A percentile compares a stretch with the other conserved stretches of the same genome.
phyloP scores from a whole-genome alignment of 2,113 vertebrate genomes.

The Serranochromis macrocephalus region DNA sequence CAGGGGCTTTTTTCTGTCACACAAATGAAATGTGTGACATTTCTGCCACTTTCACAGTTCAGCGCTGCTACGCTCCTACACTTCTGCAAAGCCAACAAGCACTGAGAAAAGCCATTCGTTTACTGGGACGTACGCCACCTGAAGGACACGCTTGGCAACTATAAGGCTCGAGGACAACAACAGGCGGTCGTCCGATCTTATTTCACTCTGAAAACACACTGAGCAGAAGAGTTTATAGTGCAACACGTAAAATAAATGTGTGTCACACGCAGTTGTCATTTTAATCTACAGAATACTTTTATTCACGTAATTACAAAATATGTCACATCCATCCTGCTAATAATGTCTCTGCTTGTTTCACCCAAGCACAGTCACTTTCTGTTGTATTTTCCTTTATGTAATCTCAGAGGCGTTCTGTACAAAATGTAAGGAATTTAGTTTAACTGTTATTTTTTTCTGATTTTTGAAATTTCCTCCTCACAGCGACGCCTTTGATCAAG shows the following conservation, averaged over 20 bases:
- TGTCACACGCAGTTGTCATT: not conserved
- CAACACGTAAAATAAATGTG: not conserved
- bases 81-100: constrained; percentile 6
- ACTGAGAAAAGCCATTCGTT: not conserved
- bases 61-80: not conserved
- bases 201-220: not conserved
- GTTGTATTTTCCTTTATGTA: not conserved
- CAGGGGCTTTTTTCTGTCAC: constrained; percentile 42
- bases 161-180: not conserved
- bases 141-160: not conserved
- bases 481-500: not conserved
- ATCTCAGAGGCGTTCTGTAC: accelerated
- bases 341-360: not conserved
- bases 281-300: not conserved
- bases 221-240: not conserved
- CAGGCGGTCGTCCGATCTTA: not conserved
- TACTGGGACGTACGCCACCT: not conserved
- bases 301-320: not conserved
- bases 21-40: constrained; percentile 59
- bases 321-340: accelerated
- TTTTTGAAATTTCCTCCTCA: not conserved
- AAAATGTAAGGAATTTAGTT: not conserved
- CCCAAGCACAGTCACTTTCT: accelerated
- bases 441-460: not conserved
- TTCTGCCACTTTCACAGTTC: constrained; percentile 43